phyloP scores from a whole-genome alignment of 2,797 vertebrate genomes.

The Odontamblyopus lacepedii region DNA sequence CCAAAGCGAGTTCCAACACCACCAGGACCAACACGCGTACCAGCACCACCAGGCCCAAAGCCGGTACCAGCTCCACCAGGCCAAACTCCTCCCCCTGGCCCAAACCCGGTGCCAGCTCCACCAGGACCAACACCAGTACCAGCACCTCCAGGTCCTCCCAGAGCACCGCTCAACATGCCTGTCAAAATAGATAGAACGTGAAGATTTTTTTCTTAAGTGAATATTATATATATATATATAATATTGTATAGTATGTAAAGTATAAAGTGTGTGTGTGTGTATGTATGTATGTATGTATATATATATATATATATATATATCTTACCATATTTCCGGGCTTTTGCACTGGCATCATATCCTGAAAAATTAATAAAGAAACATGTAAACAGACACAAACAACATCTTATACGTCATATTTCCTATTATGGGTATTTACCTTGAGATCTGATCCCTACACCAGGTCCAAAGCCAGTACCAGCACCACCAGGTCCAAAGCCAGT shows the following conservation, averaged over 20 bases:
- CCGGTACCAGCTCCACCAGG: constrained; percentile 24
- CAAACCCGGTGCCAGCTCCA: not conserved
- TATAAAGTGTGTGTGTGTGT: too few relatives aligned
- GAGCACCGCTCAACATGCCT: constrained; percentile 69
- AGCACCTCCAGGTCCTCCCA: constrained; percentile 43
- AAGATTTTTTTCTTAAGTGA: not conserved
- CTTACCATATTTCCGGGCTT: constrained; percentile 78
- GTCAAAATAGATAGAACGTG: not conserved
- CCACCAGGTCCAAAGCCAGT: constrained; percentile 19
- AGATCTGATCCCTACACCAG: not conserved
- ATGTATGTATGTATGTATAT: too few relatives aligned
- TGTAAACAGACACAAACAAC: not conserved
- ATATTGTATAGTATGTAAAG: too few relatives aligned
- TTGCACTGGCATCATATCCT: constrained; percentile 71
- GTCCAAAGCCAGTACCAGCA: not conserved
- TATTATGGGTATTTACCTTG: constrained; percentile 46
- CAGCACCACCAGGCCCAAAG: constrained; percentile 34
- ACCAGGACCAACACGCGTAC: constrained; percentile 4
- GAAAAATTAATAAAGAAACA: constrained; percentile 28
- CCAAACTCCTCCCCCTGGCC: not conserved
- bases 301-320: not conserved
- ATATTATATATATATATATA: not conserved
- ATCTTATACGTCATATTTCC: not conserved
- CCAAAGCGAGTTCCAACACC: not conserved
- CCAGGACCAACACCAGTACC: constrained; percentile 22